Conservation (phyloP, 1,140 invertebrate genomes). For the Drosophila prosaltans region DNA sequence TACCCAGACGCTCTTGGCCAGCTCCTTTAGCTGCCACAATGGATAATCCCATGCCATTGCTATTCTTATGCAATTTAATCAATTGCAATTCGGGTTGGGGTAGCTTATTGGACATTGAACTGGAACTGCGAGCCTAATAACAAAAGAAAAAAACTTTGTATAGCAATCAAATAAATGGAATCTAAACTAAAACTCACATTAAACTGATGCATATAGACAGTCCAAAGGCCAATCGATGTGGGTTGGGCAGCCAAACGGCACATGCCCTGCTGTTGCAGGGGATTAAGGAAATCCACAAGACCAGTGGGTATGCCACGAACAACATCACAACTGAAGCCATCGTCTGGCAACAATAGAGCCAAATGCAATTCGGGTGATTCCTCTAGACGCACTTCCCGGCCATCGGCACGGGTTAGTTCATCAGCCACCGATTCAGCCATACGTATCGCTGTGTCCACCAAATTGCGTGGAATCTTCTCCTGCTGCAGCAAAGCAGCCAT, state of each 20-base stretch:
- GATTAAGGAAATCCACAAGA: conserved; percentile 94
- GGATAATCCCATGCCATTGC: conserved; percentile 95
- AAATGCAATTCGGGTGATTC: conserved; percentile 95
- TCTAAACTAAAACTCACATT: conserved; percentile 80
- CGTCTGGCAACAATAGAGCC: conserved; percentile 96
- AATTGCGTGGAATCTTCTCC: conserved; percentile 85
- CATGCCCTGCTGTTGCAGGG: conserved; percentile 92
- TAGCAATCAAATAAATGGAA: neutral
- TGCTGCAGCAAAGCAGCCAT: conserved; percentile 92
- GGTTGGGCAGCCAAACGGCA: conserved; percentile 95
- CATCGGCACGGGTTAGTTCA: conserved; percentile 94
- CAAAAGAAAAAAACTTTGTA: neutral
- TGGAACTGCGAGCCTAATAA: conserved; percentile 86
- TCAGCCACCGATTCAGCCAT: conserved; percentile 97
- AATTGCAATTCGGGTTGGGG: conserved; percentile 88
- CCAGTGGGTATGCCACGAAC: conserved; percentile 96
- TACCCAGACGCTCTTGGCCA: conserved; percentile 91
- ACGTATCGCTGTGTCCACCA: conserved; percentile 86
- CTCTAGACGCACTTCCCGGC: conserved; percentile 90
- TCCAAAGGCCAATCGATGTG: conserved; percentile 96
- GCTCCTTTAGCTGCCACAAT: conserved; percentile 95
- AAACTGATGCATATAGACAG: conserved; percentile 93
- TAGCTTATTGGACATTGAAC: conserved; percentile 83
- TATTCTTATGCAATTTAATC: conserved; percentile 95
- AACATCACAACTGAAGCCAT: conserved; percentile 99